A percentile compares a stretch with the other conserved stretches of the same genome.
Evolutionary conservation across 1,140 invertebrate genomes (phyloP).

Genomic region (Eulimnadia texana): DNA sequence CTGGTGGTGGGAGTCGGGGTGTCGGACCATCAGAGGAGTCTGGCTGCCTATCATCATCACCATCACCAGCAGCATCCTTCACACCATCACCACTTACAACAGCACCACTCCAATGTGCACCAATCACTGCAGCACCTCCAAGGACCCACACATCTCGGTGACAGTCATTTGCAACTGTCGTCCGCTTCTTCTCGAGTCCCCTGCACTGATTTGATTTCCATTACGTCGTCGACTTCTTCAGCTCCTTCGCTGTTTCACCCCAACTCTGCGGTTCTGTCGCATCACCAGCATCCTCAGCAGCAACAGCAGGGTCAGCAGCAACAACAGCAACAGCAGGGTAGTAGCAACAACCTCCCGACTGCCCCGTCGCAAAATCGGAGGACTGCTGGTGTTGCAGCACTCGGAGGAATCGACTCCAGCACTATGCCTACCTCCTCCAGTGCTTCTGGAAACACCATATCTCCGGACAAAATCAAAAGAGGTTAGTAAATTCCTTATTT

Average conservation of each 20-base stretch:
- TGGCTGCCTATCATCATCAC: slow-evolving; percentile 9
- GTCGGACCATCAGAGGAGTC: slow-evolving; percentile 1
- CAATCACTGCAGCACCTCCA: slow-evolving; percentile 7
- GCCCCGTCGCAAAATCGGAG: background rate
- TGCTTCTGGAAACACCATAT: background rate
- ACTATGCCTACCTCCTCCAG: background rate
- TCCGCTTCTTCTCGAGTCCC: background rate
- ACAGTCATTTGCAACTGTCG: background rate
- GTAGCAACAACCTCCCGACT: background rate
- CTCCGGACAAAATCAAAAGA: slow-evolving; percentile 14
- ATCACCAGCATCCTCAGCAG: background rate
- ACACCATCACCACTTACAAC: slow-evolving; percentile 11
- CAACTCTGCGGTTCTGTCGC: background rate
- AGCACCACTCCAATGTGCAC: slow-evolving; percentile 11
- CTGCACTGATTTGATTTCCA: background rate
- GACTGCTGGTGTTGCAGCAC: background rate
- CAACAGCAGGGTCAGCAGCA: slow-evolving; percentile 1
- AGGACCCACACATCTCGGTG: slow-evolving; percentile 2
- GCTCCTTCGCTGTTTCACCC: background rate
- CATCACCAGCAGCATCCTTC: slow-evolving; percentile 11
- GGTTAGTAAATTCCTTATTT: background rate
- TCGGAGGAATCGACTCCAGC: background rate
- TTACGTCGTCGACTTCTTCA: background rate
- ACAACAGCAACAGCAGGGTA: slow-evolving; percentile 1
- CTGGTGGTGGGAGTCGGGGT: slow-evolving; percentile 14